A percentile compares a stretch with the other conserved stretches of the same genome.
These are phyloP conservation scores for Catocala fraxini DNA, from an alignment of 2,888 invertebrate genomes.

Conservation along the genomic window DNA sequence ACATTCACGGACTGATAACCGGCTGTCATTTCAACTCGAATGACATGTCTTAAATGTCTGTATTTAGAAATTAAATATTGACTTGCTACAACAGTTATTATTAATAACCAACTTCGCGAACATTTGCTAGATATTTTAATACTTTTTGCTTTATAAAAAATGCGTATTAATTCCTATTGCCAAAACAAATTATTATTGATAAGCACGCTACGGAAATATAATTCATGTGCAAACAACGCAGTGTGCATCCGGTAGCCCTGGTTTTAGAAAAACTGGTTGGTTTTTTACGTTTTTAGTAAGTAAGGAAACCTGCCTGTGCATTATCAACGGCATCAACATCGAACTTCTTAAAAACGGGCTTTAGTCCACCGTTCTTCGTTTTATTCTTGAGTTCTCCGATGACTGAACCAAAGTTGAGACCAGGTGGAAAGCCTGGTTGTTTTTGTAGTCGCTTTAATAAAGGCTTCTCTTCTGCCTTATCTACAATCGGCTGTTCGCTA, in stretches of 20 bases:
- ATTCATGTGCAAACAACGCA: conserved; percentile 38
- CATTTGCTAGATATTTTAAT: background rate
- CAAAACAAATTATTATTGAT: conserved; percentile 23
- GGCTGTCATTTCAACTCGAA: conserved; percentile 52
- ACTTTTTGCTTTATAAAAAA: background rate
- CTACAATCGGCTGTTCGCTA: conserved; percentile 32
- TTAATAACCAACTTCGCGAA: background rate
- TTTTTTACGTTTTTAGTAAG: conserved; percentile 18
- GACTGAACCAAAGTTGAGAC: conserved; percentile 80
- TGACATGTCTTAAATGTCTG: conserved; percentile 31
- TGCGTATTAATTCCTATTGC: conserved; percentile 18
- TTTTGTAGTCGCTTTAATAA: conserved; percentile 72
- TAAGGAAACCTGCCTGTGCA: conserved; percentile 69
- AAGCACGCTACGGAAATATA: conserved; percentile 26
- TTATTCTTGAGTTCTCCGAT: conserved; percentile 81
- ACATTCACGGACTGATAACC: conserved; percentile 57
- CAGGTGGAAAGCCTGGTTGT: conserved; percentile 71
- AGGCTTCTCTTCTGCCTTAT: conserved; percentile 59
- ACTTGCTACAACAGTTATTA: no score
- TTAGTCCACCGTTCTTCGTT: conserved; percentile 75
- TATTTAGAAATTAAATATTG: conserved; percentile 20
- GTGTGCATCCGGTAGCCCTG: conserved; percentile 38
- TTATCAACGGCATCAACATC: conserved; percentile 69
- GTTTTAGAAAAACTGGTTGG: conserved; percentile 17
- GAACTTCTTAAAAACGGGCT: conserved; percentile 83